Percentiles rank a stretch among this genome's conserved stretches.
Conservation (phyloP, 1,140 invertebrate genomes). For the Nasonia giraulti region DNA sequence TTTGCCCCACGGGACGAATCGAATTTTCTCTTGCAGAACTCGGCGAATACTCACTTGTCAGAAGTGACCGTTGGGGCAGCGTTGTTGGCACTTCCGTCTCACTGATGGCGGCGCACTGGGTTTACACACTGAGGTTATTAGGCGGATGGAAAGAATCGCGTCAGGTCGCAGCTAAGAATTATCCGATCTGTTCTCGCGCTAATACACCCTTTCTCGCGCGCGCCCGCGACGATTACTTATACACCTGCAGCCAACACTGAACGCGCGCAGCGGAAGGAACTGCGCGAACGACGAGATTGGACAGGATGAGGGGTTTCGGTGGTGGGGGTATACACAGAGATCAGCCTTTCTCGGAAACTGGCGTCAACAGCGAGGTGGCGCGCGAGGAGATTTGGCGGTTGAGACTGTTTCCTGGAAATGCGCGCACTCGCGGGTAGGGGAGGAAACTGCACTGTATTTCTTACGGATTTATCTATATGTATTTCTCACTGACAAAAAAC, state of each 20-base stretch:
- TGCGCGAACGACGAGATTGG: neutral
- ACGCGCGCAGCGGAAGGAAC: neutral
- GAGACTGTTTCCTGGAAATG: neutral
- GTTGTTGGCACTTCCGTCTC: slow-evolving; percentile 59
- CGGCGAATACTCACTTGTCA: slow-evolving; percentile 58
- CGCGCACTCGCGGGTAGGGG: neutral
- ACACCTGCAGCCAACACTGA: neutral
- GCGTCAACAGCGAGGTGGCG: neutral
- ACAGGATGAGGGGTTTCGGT: neutral
- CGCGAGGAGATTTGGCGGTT: neutral
- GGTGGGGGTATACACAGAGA: neutral
- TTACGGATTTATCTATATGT: neutral
- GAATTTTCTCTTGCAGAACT: slow-evolving; percentile 19
- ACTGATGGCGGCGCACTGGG: slow-evolving; percentile 52
- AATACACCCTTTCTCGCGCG: too few species aligned
- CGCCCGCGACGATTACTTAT: too few species aligned
- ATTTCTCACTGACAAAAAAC: neutral
- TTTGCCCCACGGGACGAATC: slow-evolving; percentile 15
- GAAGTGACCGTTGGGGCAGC: slow-evolving; percentile 56
- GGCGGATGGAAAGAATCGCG: neutral
- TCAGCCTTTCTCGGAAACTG: neutral
- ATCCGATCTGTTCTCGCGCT: neutral
- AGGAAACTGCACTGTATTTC: neutral
- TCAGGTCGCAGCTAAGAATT: neutral
- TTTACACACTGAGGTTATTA: neutral